phyloP scores from a whole-genome alignment of 2,113 vertebrate species.

The Bubo bubo region DNA sequence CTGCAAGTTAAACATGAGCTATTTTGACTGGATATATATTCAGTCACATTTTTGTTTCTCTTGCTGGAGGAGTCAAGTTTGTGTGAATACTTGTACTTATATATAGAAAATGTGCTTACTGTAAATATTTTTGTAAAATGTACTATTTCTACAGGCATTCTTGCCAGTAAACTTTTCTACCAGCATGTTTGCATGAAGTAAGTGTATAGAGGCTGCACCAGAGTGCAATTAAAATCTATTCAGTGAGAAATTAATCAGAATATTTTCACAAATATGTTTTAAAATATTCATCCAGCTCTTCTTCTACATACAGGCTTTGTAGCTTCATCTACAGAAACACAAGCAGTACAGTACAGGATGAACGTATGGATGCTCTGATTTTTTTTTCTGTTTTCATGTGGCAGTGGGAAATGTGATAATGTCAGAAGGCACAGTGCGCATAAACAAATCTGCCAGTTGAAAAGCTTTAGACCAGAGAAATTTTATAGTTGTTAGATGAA shows the following conservation, averaged over 20 bases:
- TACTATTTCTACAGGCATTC: neutral
- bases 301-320: neutral
- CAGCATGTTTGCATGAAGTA: neutral
- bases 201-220: neutral
- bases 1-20: neutral
- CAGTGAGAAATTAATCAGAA: neutral
- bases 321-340: neutral
- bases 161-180: neutral
- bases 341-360: neutral
- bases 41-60: neutral
- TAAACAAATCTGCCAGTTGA: slow-evolving; percentile 1
- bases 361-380: neutral
- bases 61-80: neutral
- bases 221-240: neutral
- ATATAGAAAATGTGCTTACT: neutral
- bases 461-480: neutral
- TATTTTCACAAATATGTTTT: neutral
- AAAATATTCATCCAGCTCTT: neutral
- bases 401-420: neutral
- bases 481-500: neutral
- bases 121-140: neutral
- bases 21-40: neutral
- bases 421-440: neutral
- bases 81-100: neutral
- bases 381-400: neutral